A percentile compares a stretch with the other conserved stretches of the same genome.
Conservation (phyloP, 2,113 vertebrate species). For the Monopterus albus region DNA sequence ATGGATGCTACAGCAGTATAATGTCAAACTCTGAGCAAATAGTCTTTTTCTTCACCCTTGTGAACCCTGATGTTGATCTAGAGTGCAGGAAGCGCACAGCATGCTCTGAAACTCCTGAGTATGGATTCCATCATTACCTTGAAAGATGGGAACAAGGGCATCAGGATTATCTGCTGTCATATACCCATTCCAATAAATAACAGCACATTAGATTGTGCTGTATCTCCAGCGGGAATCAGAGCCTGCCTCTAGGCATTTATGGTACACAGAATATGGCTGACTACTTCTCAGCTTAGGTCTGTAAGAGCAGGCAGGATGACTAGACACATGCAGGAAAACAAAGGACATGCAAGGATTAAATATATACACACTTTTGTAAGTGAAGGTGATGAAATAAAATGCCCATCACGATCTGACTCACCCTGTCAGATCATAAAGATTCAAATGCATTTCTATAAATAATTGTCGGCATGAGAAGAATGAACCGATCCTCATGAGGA, state of each 20-base stretch:
- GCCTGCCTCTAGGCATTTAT: slow-evolving; percentile 65
- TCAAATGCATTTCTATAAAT: slow-evolving; percentile 46
- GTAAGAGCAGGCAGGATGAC: slow-evolving; percentile 13
- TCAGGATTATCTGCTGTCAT: slow-evolving; percentile 69
- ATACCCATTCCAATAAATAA: slow-evolving; percentile 79
- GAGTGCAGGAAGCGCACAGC: slow-evolving; percentile 18
- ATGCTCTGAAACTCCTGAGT: slow-evolving; percentile 41
- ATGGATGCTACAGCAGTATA: slow-evolving; percentile 36
- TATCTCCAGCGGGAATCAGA: slow-evolving; percentile 61
- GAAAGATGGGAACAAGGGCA: slow-evolving; percentile 76
- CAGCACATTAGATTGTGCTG: slow-evolving; percentile 67
- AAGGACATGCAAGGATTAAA: slow-evolving; percentile 31
- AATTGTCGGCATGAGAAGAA: slow-evolving; percentile 37
- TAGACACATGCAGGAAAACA: slow-evolving; percentile 18
- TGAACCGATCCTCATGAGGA: slow-evolving; percentile 14
- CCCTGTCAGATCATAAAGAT: slow-evolving; percentile 28
- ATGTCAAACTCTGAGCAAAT: slow-evolving; percentile 31
- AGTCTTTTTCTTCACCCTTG: slow-evolving; percentile 39
- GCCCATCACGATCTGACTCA: slow-evolving; percentile 5
- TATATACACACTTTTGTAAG: slow-evolving; percentile 33
- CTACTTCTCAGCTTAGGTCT: slow-evolving; percentile 35
- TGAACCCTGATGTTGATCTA: slow-evolving; percentile 29
- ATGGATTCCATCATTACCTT: slow-evolving; percentile 75
- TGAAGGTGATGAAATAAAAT: slow-evolving; percentile 44
- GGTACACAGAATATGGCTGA: slow-evolving; percentile 39